Percentiles rank a stretch among this genome's conserved stretches.
Evolutionary conservation across 2,888 invertebrate genomes (phyloP).

Genomic region (Meiosimyza platycephala): DNA sequence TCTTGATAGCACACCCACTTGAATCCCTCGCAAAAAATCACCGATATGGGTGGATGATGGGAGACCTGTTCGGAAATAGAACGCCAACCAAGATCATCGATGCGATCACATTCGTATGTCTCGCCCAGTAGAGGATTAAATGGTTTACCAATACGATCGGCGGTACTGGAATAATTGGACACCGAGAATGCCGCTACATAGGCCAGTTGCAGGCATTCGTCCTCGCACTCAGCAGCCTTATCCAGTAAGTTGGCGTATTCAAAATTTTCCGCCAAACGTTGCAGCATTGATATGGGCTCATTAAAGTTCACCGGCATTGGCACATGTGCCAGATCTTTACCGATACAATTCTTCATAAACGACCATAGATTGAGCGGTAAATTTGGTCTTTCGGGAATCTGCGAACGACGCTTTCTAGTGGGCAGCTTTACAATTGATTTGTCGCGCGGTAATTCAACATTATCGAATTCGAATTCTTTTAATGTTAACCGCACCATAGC

Average conservation of each 20-base stretch:
- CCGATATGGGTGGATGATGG: conserved; percentile 98
- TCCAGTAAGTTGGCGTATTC: conserved; percentile 95
- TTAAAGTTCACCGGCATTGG: conserved; percentile 99
- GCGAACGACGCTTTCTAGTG: conserved; percentile 75
- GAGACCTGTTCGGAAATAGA: conserved; percentile 97
- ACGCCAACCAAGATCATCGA: conserved; percentile 95
- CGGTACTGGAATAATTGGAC: conserved; percentile 88
- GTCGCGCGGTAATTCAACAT: conserved; percentile 42
- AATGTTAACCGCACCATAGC: conserved; percentile 65
- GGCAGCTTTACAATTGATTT: conserved; percentile 19
- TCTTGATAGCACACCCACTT: conserved; percentile 98
- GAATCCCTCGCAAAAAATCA: conserved; percentile 91
- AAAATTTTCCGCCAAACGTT: conserved; percentile 95
- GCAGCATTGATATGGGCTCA: conserved; percentile 98
- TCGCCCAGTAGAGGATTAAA: conserved; percentile 97
- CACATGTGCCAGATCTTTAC: conserved; percentile 98
- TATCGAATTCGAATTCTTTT: conserved; percentile 57
- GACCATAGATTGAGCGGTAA: conserved; percentile 97
- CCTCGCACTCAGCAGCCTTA: conserved; percentile 83
- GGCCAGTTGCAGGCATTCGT: conserved; percentile 93
- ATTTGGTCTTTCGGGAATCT: conserved; percentile 92
- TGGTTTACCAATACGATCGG: conserved; percentile 91
- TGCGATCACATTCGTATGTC: conserved; percentile 97
- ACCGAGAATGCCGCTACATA: conserved; percentile 97
- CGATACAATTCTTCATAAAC: conserved; percentile 99